Conservation (phyloP, 1,140 invertebrate species). For the Drosophila hydei region DNA sequence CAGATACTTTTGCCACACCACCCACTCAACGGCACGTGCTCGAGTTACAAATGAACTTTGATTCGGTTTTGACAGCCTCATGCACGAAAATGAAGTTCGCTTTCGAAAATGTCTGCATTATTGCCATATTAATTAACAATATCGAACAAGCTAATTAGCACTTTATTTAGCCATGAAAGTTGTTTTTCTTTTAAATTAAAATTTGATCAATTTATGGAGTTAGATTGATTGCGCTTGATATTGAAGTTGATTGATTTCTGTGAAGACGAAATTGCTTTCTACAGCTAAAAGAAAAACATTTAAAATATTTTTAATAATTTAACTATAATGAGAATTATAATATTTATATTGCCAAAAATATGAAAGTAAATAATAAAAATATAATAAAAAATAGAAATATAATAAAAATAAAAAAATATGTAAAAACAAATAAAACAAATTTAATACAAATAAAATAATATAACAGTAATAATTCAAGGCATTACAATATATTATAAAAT, state of each 20-base stretch:
- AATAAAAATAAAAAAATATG: too few species aligned
- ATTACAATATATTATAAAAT: too few species aligned
- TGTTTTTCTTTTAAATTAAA: neutral
- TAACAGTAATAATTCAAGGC: too few species aligned
- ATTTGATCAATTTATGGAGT: neutral
- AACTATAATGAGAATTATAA: too few species aligned
- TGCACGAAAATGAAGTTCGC: neutral
- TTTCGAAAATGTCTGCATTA: conserved; percentile 7
- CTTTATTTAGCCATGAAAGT: neutral
- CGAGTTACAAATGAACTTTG: conserved; percentile 27
- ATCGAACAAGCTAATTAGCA: conserved; percentile 24
- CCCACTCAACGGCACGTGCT: conserved; percentile 16
- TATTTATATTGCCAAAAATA: too few species aligned
- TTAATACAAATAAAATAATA: too few species aligned
- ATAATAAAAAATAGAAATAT: too few species aligned
- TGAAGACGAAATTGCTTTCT: too few species aligned
- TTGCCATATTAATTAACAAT: conserved; percentile 22
- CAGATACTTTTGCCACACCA: neutral
- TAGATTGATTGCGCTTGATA: neutral
- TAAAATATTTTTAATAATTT: too few species aligned
- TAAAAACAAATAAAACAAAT: too few species aligned
- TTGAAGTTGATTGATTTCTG: neutral
- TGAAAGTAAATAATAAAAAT: too few species aligned
- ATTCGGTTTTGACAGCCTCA: conserved; percentile 6
- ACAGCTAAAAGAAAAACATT: too few species aligned